Evolutionary conservation across 2,797 vertebrate genomes (phyloP), one percentile per base, ranked within the genome.

Genomic region (Pipistrellus nathusii): DNA sequence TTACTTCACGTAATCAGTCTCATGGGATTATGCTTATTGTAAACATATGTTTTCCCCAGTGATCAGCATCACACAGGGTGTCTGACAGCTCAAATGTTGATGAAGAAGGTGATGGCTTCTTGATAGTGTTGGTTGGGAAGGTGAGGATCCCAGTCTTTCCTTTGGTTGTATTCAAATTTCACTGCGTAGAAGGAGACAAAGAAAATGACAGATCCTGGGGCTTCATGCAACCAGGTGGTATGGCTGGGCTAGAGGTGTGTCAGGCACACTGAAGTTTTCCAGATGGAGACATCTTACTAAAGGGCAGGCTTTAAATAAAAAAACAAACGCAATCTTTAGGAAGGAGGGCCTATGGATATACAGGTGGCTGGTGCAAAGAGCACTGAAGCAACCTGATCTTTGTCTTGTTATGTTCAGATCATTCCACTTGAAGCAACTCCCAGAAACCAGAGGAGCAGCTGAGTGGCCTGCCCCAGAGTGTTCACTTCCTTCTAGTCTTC

Each of bases 1-100:
- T 97, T 96, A 92, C 96, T 95, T 97, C 96, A 91, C 88, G 93
- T 96, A 90, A 83, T 91, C 96, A 96, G 83, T 83, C 93, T 96
- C 91, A 69, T 94, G 92, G 97, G 96, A 94, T 97, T 95, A 62
- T 96, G 97, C 93, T 97, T 95, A 93, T 86, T 96, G 77, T 87
- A 96, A 94, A 94, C 85, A 84, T 15, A 38, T 95, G 95, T 93
- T 95, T 93, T 84, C 91, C 94, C 94, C 93, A 95, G 30, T 1
- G 76, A 93, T 92, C 93, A 95, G 78, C n/a, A 13, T 38, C 53
- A 94, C 93, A 93, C 77, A 95, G 94, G 90, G 84, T 90, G 77
- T 94, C 96, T 96, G 95, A 96, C 94, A 97, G 69, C 80, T 81
- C 85, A 88, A 85, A 95, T 85, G 84, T 94, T 84, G 95, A 71